Conservation (phyloP, 2,797 vertebrate genomes). For the Gobio occitaniae region DNA sequence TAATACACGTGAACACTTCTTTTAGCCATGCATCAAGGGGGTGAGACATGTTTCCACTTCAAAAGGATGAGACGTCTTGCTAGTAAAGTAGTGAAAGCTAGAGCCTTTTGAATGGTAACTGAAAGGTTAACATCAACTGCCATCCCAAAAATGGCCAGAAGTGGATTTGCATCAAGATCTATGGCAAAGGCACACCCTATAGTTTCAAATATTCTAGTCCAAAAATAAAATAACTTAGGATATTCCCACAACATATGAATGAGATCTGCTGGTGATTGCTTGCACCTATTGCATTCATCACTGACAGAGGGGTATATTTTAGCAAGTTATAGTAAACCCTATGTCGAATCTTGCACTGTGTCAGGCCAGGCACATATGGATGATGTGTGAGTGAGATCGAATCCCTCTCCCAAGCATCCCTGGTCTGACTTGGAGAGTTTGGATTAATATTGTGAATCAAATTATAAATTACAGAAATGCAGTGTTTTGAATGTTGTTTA, state of each 20-base stretch:
- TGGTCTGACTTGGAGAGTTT: too few relatives aligned
- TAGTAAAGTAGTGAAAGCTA: not conserved
- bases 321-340: not conserved
- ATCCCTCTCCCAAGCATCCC: too few relatives aligned
- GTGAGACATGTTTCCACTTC: not conserved
- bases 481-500: not conserved
- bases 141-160: not conserved
- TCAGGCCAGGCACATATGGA: not conserved
- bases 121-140: not conserved
- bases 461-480: not conserved
- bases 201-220: conserved; percentile 1
- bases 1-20: not conserved
- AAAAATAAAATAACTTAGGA: not conserved
- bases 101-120: not conserved
- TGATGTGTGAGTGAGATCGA: not conserved
- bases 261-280: not conserved
- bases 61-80: not conserved
- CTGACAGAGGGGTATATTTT: not conserved
- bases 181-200: not conserved
- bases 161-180: not conserved
- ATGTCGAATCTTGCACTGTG: not conserved
- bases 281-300: not conserved
- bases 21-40: not conserved
- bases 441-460: not conserved
- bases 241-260: not conserved